Conservation (phyloP, 2,888 invertebrate genomes). For the Masnerella sp. region DNA sequence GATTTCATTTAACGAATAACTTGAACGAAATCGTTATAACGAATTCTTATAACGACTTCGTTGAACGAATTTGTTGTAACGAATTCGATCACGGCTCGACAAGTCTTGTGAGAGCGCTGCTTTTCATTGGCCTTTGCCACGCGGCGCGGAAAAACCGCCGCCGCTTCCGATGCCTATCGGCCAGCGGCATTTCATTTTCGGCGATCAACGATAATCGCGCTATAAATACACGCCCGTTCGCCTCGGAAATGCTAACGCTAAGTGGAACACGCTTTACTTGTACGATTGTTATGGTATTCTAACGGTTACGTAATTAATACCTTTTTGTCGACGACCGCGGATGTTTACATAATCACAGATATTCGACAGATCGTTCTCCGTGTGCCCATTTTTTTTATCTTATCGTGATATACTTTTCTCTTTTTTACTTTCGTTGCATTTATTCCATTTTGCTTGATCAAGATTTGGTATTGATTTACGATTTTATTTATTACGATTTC, state of each 20-base stretch:
- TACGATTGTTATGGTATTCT: slow-evolving; percentile 31
- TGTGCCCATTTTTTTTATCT: slow-evolving; percentile 1
- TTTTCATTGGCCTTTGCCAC: slow-evolving; percentile 51
- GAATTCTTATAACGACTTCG: too few species aligned
- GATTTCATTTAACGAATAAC: too few species aligned
- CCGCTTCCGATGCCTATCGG: slow-evolving; percentile 38
- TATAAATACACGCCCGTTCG: slow-evolving; percentile 27
- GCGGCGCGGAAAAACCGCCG: slow-evolving; percentile 41
- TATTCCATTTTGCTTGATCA: background rate
- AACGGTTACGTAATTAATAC: slow-evolving; percentile 38
- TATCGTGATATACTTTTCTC: background rate
- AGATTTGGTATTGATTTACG: too few species aligned
- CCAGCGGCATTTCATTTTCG: slow-evolving; percentile 41
- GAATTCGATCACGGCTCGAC: slow-evolving; percentile 15
- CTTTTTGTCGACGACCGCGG: slow-evolving; percentile 19
- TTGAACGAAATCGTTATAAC: too few species aligned
- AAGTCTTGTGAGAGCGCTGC: slow-evolving; percentile 8
- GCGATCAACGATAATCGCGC: slow-evolving; percentile 40
- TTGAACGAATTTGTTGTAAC: slow-evolving; percentile 2
- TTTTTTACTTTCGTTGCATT: too few species aligned
- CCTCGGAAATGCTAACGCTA: slow-evolving; percentile 1
- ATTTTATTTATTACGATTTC: too few species aligned
- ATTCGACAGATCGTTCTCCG: slow-evolving; percentile 16
- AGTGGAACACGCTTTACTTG: slow-evolving; percentile 27
- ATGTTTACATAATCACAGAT: slow-evolving; percentile 36